phyloP scores from a whole-genome alignment of 2,113 vertebrate species.

The Sarotherodon lohbergeri region DNA sequence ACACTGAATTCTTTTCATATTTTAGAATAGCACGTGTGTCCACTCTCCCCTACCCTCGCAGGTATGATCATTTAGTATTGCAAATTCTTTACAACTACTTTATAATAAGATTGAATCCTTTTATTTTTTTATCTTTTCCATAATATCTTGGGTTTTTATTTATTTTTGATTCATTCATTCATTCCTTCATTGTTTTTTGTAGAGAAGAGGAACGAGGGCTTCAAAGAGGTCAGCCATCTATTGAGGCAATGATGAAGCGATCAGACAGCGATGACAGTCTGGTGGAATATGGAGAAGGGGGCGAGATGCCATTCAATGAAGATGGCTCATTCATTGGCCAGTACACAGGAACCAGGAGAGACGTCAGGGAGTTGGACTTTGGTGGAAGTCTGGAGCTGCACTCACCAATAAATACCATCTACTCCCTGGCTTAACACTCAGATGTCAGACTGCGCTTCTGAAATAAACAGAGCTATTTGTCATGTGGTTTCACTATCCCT shows the following conservation, averaged over 20 bases:
- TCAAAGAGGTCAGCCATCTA: conserved; percentile 83
- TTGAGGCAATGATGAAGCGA: conserved; percentile 87
- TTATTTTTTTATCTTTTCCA: not conserved
- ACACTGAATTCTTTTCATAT: not conserved
- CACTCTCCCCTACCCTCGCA: conserved; percentile 68
- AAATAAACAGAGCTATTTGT: not conserved
- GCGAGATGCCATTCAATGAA: conserved; percentile 91
- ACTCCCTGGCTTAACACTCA: conserved; percentile 80
- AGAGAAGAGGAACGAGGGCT: conserved; percentile 95
- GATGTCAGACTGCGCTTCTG: not conserved
- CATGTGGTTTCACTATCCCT: not conserved
- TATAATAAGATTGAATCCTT: not conserved
- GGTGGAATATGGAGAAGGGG: conserved; percentile 94
- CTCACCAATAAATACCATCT: conserved; percentile 87
- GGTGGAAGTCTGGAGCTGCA: conserved; percentile 87
- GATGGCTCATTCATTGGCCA: conserved; percentile 98
- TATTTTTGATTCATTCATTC: not conserved
- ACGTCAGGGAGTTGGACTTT: conserved; percentile 89
- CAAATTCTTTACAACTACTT: not conserved
- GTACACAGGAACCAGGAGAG: conserved; percentile 89
- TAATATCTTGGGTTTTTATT: not conserved
- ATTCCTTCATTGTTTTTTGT: not conserved
- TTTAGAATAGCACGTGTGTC: conserved; percentile 70
- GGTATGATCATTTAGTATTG: conserved; percentile 53
- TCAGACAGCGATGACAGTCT: conserved; percentile 94